phyloP scores from a whole-genome alignment of 1,140 invertebrate genomes.

The Macrobrachium nipponense region DNA sequence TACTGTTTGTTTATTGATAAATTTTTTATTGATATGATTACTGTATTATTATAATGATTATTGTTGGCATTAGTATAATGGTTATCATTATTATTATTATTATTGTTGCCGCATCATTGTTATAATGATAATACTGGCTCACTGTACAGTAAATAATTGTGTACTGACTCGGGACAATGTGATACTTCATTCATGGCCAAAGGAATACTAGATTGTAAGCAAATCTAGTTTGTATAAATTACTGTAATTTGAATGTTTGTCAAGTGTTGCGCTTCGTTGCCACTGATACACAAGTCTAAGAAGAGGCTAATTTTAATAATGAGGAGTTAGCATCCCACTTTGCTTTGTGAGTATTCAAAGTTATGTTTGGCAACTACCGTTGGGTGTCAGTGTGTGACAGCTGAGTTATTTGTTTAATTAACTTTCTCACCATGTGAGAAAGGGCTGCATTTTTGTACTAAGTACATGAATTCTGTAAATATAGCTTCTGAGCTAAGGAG shows the following conservation, averaged over 20 bases:
- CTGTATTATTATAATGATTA: too few relatives aligned
- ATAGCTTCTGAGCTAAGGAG: conserved; percentile 34
- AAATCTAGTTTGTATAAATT: conserved; percentile 50
- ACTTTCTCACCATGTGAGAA: conserved; percentile 25
- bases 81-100: too few relatives aligned
- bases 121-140: neutral
- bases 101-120: neutral
- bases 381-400: conserved; percentile 25
- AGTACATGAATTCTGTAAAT: conserved; percentile 51
- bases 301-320: conserved; percentile 17
- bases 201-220: conserved; percentile 45
- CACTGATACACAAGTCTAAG: conserved; percentile 6
- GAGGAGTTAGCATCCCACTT: conserved; percentile 21
- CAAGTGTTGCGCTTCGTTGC: conserved; percentile 38
- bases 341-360: conserved; percentile 14
- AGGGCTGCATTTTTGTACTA: conserved; percentile 47
- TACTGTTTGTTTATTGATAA: too few relatives aligned
- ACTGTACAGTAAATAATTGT: neutral
- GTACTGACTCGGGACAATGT: conserved; percentile 32
- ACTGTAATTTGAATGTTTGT: conserved; percentile 35
- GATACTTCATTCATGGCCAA: conserved; percentile 54
- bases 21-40: too few relatives aligned
- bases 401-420: conserved; percentile 25
- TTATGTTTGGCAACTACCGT: conserved; percentile 31
- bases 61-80: too few relatives aligned